Evolutionary conservation across 1,140 invertebrate species (phyloP), one percentile per base, ranked within the genome.

Genomic region (Eufriesea mexicana): DNA sequence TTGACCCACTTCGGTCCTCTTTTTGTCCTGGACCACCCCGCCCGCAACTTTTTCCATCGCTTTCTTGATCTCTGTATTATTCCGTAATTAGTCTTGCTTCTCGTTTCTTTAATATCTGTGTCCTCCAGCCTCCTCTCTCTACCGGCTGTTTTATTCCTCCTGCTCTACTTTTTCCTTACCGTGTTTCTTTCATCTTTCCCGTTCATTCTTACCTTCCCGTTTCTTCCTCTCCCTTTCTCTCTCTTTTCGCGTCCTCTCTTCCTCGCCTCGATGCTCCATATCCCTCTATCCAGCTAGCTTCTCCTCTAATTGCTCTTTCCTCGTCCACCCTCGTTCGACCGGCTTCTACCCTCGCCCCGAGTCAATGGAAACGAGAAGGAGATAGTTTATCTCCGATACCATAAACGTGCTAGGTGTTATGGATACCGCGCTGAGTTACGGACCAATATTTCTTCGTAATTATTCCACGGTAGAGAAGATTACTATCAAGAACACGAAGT

Each of bases 371-470:
- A 85, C 35, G 54, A 62, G 66, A 62, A 76, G 61, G 54, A 78
- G 71, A 87, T 81, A 81, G 83, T 90, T 89, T 86, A 88, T 85
- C 70, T 85, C 57, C 45, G 81, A 64, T 73, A 74, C 76, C 79
- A 83, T 86, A 87, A 89, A 85, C 64, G 87, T 71, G 73, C 64
- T 83, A 68, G 87, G 75, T 83, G 79, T 89, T 89, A 89, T 77
- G 79, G 85, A 80, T 87, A 83, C 66, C 71, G 79, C 51, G 67
- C 54, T 83, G 87, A 89, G 80, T 89, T 89, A 89, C 86, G 76
- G 77, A 59, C 77, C 86, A 86, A 89, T 89, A 89, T 89, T 87
- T 89, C 84, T 89, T 87, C 86, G 72, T 89, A 89, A 89, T 89
- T 87, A 89, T 89, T 87, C 80, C 68, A 75, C 77, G 74, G 28